A percentile compares a stretch with the other conserved stretches of the same genome.
phyloP scores from a whole-genome alignment of 2,113 vertebrate species.

The Megaceryle torquata region DNA sequence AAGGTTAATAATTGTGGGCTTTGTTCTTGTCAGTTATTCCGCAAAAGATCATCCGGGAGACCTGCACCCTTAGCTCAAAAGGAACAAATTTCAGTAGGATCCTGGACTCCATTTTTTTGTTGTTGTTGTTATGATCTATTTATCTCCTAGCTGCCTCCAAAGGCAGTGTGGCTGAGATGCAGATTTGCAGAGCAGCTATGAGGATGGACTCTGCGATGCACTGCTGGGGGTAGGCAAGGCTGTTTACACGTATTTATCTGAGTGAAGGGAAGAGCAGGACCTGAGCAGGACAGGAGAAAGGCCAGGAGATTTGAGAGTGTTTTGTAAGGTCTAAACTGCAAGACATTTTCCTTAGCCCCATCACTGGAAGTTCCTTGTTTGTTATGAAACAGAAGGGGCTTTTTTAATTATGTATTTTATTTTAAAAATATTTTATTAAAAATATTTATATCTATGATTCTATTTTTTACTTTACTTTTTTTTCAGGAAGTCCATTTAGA shows the following conservation, averaged over 20 bases:
- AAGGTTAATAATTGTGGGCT: conserved; percentile 79
- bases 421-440: not conserved
- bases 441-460: not conserved
- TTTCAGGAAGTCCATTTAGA: not conserved
- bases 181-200: not conserved
- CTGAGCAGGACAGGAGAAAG: not conserved
- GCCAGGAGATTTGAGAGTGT: not conserved
- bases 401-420: not conserved
- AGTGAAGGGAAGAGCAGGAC: not conserved
- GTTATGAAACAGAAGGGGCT: not conserved
- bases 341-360: not conserved
- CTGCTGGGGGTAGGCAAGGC: not conserved
- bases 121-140: not conserved
- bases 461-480: not conserved
- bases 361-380: not conserved
- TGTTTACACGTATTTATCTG: not conserved
- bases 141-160: not conserved
- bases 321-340: not conserved
- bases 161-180: not conserved
- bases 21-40: conserved; percentile 68
- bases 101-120: not conserved
- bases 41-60: conserved; percentile 38
- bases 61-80: not conserved
- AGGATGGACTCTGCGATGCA: not conserved
- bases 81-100: conserved; percentile 1